A percentile compares a stretch with the other conserved stretches of the same genome.
Conservation (phyloP, 2,888 invertebrate species). For the Stegana nigrithorax region DNA sequence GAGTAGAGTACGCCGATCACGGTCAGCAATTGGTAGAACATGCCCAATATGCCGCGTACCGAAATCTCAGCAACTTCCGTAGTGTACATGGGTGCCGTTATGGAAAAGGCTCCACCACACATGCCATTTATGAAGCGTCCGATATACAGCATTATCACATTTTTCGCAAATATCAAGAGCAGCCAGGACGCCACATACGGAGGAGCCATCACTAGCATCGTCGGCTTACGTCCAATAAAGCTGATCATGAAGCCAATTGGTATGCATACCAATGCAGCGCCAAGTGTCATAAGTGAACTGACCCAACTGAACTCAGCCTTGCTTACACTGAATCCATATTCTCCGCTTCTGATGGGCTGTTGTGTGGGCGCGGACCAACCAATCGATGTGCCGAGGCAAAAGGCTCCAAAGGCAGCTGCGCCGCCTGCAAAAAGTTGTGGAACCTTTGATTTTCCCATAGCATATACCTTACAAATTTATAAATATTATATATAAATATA, state of each 20-base stretch:
- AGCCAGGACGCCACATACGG: conserved; percentile 79
- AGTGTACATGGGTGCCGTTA: conserved; percentile 82
- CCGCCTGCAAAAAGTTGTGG: conserved; percentile 46
- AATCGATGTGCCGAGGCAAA: conserved; percentile 49
- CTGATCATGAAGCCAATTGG: conserved; percentile 77
- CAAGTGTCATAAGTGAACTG: conserved; percentile 75
- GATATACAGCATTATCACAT: conserved; percentile 49
- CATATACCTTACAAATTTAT: too few relatives aligned
- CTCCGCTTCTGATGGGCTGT: conserved; percentile 26
- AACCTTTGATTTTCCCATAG: neutral
- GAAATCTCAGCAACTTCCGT: conserved; percentile 84
- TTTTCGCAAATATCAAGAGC: conserved; percentile 77
- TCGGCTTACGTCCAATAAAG: conserved; percentile 75
- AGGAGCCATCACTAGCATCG: conserved; percentile 64
- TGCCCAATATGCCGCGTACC: conserved; percentile 82
- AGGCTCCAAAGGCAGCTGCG: conserved; percentile 52
- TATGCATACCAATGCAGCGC: conserved; percentile 76
- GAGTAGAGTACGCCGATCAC: conserved; percentile 81
- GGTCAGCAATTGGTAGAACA: conserved; percentile 85
- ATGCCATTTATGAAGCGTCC: conserved; percentile 43
- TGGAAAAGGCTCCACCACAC: conserved; percentile 77
- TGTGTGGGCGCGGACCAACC: conserved; percentile 51
- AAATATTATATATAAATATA: too few relatives aligned
- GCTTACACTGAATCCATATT: conserved; percentile 68
- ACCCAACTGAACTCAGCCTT: conserved; percentile 74